These are phyloP conservation scores for Danio jaintianensis DNA, from an alignment of 2,797 vertebrate genomes.

Conservation along the genomic window DNA sequence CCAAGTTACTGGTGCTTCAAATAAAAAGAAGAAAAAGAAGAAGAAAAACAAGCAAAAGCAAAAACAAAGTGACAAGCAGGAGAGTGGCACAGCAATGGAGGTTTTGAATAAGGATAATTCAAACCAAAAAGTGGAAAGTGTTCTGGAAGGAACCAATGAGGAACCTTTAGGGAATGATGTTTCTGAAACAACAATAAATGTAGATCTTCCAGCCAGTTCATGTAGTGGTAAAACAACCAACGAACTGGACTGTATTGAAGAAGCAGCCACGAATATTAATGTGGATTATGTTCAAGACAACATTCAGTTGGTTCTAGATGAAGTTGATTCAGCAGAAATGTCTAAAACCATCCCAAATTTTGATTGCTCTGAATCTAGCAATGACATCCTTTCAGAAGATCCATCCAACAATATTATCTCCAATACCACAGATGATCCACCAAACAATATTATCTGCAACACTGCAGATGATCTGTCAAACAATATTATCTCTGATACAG, in stretches of 20 bases:
- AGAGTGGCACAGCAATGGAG: slow-evolving; percentile 21
- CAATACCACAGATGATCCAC: no score
- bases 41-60: slow-evolving; percentile 75
- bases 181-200: neutral
- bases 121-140: slow-evolving; percentile 1
- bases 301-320: slow-evolving; percentile 32
- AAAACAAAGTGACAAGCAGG: slow-evolving; percentile 44
- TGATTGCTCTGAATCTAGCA: neutral
- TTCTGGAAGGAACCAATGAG: neutral
- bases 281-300: slow-evolving; percentile 16
- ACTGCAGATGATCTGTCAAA: no score
- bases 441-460: no score
- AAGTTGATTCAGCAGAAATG: neutral
- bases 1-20: slow-evolving; percentile 57
- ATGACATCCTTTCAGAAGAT: neutral
- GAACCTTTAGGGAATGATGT: slow-evolving; percentile 30
- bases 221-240: neutral
- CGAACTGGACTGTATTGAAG: neutral
- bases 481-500: no score
- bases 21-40: slow-evolving; percentile 78
- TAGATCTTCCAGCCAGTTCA: slow-evolving; percentile 20
- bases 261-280: slow-evolving; percentile 32
- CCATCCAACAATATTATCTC: neutral
- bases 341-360: neutral
- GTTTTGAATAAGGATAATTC: slow-evolving; percentile 3